phyloP scores from a whole-genome alignment of 2,797 vertebrate genomes.

The Clarias fuscus region DNA sequence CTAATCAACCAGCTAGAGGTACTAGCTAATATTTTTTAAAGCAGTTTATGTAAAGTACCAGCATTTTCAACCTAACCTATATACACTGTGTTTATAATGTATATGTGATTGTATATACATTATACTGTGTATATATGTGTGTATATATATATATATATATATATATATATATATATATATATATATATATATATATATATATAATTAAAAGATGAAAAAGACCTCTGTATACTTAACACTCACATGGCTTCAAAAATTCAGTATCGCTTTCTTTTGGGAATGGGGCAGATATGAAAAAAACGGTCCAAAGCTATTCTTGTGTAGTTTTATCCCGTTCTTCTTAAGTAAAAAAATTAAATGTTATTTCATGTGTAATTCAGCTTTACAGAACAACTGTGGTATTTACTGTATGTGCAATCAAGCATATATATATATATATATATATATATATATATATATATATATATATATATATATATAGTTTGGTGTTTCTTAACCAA shows the following conservation, averaged over 20 bases:
- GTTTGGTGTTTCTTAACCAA: neutral
- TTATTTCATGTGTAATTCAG: neutral
- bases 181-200: too few species aligned
- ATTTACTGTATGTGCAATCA: neutral
- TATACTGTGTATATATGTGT: too few species aligned
- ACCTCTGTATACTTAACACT: neutral
- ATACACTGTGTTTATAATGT: neutral
- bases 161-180: too few species aligned
- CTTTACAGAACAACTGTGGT: neutral
- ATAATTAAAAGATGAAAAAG: neutral
- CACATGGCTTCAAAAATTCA: neutral
- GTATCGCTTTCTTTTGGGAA: neutral
- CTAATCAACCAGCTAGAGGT: slow-evolving; percentile 96
- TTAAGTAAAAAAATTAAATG: neutral
- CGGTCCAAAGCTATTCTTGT: neutral
- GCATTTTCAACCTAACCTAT: neutral
- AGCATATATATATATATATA: neutral
- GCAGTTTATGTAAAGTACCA: neutral
- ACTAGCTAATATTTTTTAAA: slow-evolving; percentile 32
- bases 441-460: neutral
- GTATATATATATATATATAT: too few species aligned
- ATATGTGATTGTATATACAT: neutral
- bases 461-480: too few species aligned
- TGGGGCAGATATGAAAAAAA: neutral
- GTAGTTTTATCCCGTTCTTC: neutral